Evolutionary conservation across 2,113 vertebrate genomes (phyloP).

Genomic region (Seriola aureovittata): DNA sequence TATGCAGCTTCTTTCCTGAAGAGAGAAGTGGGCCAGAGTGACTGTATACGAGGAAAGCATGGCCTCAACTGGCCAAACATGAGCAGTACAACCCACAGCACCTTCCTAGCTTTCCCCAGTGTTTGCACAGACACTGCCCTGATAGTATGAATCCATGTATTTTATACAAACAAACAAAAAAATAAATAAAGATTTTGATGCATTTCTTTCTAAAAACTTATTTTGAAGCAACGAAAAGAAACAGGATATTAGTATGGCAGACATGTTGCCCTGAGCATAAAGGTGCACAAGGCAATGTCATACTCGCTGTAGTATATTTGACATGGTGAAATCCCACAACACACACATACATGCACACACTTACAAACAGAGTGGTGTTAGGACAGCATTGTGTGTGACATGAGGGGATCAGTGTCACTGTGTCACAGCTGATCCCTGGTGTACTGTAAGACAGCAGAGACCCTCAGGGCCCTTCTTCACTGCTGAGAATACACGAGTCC

Average conservation of each 20-base stretch:
- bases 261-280: background rate
- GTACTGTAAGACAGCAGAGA: constrained; percentile 81
- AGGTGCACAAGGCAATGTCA: background rate
- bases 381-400: constrained; percentile 60
- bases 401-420: constrained; percentile 72
- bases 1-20: constrained; percentile 14
- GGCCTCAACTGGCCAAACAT: constrained; percentile 86
- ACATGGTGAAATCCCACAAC: constrained; percentile 22
- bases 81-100: constrained; percentile 79
- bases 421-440: constrained; percentile 83
- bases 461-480: constrained; percentile 77
- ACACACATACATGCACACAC: constrained; percentile 13
- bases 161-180: background rate
- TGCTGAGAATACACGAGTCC: constrained; percentile 76
- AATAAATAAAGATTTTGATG: background rate
- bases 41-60: constrained; percentile 81
- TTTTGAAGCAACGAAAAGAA: background rate
- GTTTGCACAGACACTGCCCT: background rate
- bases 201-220: background rate
- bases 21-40: constrained; percentile 39
- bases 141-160: background rate
- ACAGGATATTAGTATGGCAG: background rate
- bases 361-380: constrained; percentile 24
- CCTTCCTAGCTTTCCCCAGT: background rate
- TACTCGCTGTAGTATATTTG: constrained; percentile 18